A percentile compares a stretch with the other conserved stretches of the same genome.
Evolutionary conservation across 2,113 vertebrate genomes (phyloP).

Genomic region (Cygnus buccinator): DNA sequence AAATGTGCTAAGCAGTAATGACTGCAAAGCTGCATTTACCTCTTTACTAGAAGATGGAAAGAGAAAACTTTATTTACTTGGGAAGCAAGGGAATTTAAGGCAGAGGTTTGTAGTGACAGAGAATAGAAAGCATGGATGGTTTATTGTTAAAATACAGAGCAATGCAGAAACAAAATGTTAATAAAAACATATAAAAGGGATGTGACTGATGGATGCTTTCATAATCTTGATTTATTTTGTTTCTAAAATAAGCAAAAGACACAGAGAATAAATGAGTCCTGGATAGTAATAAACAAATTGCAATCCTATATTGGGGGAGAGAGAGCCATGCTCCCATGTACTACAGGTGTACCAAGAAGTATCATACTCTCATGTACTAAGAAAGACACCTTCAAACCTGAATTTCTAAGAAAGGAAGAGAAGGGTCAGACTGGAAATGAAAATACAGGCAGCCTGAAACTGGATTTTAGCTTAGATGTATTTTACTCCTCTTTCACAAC

Average conservation of each 20-base stretch:
- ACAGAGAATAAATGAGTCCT: background rate
- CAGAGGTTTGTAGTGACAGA: background rate
- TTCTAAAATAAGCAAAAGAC: background rate
- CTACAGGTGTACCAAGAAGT: background rate
- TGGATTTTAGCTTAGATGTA: background rate
- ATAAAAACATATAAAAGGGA: background rate
- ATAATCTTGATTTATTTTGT: background rate
- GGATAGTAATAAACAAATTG: background rate
- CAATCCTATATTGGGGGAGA: background rate
- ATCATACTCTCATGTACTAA: background rate
- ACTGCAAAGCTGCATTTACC: background rate
- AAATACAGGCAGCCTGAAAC: background rate
- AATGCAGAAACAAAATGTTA: background rate
- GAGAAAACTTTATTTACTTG: background rate
- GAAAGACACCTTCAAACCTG: background rate
- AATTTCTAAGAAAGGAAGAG: background rate
- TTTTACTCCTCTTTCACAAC: background rate
- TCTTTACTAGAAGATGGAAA: background rate
- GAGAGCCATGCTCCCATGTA: background rate
- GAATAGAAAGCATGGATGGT: background rate
- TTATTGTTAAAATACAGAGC: background rate
- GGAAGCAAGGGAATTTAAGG: background rate
- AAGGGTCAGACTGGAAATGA: background rate
- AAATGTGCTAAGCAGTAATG: background rate
- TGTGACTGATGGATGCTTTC: background rate